Evolutionary conservation across 2,113 vertebrate species (phyloP).

Genomic region (Chaenocephalus aceratus): DNA sequence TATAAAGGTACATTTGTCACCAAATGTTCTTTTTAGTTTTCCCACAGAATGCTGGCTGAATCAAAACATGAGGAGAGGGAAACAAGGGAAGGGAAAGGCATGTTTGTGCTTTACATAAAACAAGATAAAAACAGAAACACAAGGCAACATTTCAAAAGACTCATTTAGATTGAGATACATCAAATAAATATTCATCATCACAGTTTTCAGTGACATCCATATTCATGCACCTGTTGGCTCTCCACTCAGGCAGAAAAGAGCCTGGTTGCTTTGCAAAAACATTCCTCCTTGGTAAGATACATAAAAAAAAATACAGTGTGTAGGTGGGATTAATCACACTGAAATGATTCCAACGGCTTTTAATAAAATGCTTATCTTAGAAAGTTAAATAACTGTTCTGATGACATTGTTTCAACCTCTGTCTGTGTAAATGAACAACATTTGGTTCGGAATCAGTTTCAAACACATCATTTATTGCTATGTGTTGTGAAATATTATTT

Average conservation of each 20-base stretch:
- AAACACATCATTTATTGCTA: slow-evolving; percentile 8
- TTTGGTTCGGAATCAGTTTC: slow-evolving; percentile 14
- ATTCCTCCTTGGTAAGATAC: slow-evolving; percentile 11
- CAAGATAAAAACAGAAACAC: background rate
- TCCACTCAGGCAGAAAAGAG: slow-evolving; percentile 29
- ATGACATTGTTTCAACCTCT: slow-evolving; percentile 25
- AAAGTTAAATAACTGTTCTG: slow-evolving; percentile 13
- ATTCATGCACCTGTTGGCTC: slow-evolving; percentile 14
- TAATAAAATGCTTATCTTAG: slow-evolving; percentile 5
- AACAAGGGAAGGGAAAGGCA: background rate
- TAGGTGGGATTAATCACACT: slow-evolving; percentile 6
- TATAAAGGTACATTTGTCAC: too few species aligned
- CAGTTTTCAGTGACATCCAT: background rate
- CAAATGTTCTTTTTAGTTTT: background rate
- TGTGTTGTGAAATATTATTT: slow-evolving; percentile 5
- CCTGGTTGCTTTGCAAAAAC: slow-evolving; percentile 21
- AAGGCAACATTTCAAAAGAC: background rate
- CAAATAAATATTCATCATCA: background rate
- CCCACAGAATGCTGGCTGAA: background rate
- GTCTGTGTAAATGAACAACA: background rate
- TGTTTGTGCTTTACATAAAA: background rate
- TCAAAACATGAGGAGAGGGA: background rate
- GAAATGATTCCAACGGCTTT: slow-evolving; percentile 20
- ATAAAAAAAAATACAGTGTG: slow-evolving; percentile 1
- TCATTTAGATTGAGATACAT: background rate